phyloP scores from a whole-genome alignment of 2,113 vertebrate genomes.

The Leptodactylus fuscus region DNA sequence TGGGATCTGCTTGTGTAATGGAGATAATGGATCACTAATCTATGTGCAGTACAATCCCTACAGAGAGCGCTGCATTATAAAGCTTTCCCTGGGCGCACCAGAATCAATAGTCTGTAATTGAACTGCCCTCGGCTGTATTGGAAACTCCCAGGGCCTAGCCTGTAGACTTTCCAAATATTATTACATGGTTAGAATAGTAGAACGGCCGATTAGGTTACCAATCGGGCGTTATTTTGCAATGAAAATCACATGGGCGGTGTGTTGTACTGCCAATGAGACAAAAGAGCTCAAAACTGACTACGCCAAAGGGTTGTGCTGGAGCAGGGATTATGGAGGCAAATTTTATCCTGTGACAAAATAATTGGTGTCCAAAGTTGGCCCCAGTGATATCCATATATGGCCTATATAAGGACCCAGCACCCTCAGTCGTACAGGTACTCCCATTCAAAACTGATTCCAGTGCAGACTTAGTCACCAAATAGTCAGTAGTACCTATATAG shows the following conservation, averaged over 20 bases:
- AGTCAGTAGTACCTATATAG: too few species aligned
- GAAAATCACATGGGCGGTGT: neutral
- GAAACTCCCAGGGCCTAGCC: neutral
- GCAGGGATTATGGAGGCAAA: too few species aligned
- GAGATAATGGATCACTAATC: conserved; percentile 22
- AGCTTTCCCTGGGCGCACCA: neutral
- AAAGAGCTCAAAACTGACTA: too few species aligned
- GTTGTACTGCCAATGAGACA: too few species aligned
- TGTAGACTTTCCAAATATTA: neutral
- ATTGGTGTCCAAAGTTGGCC: too few species aligned
- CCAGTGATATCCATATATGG: too few species aligned
- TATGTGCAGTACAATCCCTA: conserved; percentile 1
- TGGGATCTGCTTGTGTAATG: conserved; percentile 20
- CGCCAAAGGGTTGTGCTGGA: too few species aligned
- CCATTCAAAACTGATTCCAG: too few species aligned
- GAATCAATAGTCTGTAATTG: neutral
- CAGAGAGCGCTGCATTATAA: neutral
- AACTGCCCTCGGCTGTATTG: neutral
- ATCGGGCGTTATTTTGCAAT: neutral
- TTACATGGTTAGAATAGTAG: neutral
- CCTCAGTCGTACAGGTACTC: too few species aligned
- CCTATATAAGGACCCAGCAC: too few species aligned
- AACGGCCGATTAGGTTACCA: neutral
- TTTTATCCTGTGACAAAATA: too few species aligned
- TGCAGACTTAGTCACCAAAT: too few species aligned